Base-by-base conservation (phyloP, 2,888 invertebrate genomes). In the Eurytoma californica region DNA sequence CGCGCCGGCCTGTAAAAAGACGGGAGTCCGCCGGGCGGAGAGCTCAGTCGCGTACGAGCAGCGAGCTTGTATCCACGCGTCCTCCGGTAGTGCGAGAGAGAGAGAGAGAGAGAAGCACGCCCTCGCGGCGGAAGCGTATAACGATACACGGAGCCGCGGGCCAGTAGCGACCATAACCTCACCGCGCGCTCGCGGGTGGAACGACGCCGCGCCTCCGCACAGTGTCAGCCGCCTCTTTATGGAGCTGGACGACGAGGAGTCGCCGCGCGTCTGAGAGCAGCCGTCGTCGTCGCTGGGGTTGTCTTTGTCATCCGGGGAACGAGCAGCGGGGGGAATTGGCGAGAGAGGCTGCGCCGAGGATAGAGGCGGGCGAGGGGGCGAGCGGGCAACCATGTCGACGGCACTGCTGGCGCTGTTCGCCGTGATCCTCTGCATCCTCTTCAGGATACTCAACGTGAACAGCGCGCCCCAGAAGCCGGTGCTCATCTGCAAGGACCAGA, bases 401-500 rank as follows among this genome's bases (percentile, higher is more conserved):
- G 95, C 95, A 82, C 92, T 96, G 84, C 91, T 96, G 85, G 95
- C 96, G 82, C 94, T 95, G 80, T 91, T 96, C 84, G 96, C 96
- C 83, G 95, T 96, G 81, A 94, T 96, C 86, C 91, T 96, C 82
- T 96, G 96, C 91, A 93, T 96, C 86, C 92, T 96, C 84, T 96
- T 96, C 89, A 93, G 96, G 89, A 94, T 96, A 89, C 91, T 96
- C 84, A 96, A 96, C 91, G 95, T 96, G 82, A 95, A 95, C 91
- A 95, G 95, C 87, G 94, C 95, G 88, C 94, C 96, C 53, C 93
- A 95, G 86, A 95, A 94, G 91, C 96, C 96, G 80, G 92, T 93
- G 86, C 93, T 97, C 81, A 94, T 94, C 91, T 96, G 95, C 89
- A 93, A 93, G 87, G 95, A 96, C 91, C 92, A 93, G 86, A 93